A percentile compares a stretch with the other conserved stretches of the same genome.
phyloP scores from a whole-genome alignment of 1,140 invertebrate species.

The Pectinophora gossypiella region DNA sequence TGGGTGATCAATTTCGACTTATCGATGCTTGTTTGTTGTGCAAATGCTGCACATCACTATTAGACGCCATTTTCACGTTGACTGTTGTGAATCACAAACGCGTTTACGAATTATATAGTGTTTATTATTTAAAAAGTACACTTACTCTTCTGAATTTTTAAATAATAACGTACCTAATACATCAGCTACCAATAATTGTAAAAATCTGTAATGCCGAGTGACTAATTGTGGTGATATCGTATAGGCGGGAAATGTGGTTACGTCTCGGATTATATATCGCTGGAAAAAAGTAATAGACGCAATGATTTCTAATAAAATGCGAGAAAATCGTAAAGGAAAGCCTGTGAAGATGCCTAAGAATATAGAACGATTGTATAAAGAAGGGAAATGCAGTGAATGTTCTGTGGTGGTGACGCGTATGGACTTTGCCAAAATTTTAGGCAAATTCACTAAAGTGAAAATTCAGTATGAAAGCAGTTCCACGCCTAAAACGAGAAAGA shows the following conservation, averaged over 20 bases:
- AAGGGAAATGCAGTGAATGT: constrained; percentile 66
- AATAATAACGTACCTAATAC: too few relatives aligned
- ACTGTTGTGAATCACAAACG: constrained; percentile 26
- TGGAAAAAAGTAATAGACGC: constrained; percentile 6
- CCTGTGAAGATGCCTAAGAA: constrained; percentile 43
- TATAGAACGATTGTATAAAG: constrained; percentile 58
- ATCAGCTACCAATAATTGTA: too few relatives aligned
- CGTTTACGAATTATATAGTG: constrained; percentile 20
- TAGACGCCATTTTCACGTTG: constrained; percentile 60
- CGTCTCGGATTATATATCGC: constrained; percentile 30
- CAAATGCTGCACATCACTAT: constrained; percentile 35
- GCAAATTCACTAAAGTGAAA: constrained; percentile 69
- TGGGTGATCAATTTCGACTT: too few relatives aligned
- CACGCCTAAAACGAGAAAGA: constrained; percentile 40
- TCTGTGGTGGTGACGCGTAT: constrained; percentile 62
- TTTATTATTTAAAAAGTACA: constrained; percentile 16
- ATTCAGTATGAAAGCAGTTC: constrained; percentile 62
- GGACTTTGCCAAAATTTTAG: constrained; percentile 69
- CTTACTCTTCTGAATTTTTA: too few relatives aligned
- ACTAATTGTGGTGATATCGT: neutral
- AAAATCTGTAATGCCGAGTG: neutral
- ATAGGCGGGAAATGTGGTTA: constrained; percentile 73
- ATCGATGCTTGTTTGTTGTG: neutral
- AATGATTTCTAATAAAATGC: constrained; percentile 53
- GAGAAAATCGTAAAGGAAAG: constrained; percentile 44